A percentile compares a stretch with the other conserved stretches of the same genome.
These are phyloP conservation scores for Sarcophilus harrisii DNA, from an alignment of 2,797 vertebrate species.

Conservation along the genomic window DNA sequence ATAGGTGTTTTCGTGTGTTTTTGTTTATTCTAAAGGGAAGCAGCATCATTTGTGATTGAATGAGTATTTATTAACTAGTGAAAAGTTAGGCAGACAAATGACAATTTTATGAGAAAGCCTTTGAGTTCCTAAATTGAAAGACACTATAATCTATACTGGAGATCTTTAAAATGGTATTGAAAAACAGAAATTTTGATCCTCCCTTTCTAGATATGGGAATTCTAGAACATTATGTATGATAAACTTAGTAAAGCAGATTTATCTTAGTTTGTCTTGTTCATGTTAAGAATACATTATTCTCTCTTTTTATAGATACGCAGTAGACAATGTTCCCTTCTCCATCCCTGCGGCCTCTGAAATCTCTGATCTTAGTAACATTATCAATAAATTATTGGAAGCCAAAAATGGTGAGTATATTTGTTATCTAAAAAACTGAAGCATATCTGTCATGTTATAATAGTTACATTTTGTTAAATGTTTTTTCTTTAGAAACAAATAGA, in stretches of 20 bases:
- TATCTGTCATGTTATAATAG: neutral
- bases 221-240: neutral
- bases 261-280: neutral
- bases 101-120: neutral
- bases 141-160: neutral
- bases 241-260: neutral
- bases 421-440: constrained; percentile 10
- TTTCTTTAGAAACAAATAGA: constrained; percentile 12
- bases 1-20: constrained; percentile 9
- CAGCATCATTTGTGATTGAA: neutral
- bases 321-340: constrained; percentile 97
- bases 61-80: neutral
- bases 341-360: constrained; percentile 93
- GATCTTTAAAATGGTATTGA: neutral
- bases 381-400: constrained; percentile 94
- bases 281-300: neutral
- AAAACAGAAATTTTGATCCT: neutral
- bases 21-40: neutral
- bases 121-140: neutral
- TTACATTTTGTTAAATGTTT: constrained; percentile 18
- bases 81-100: neutral
- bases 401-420: constrained; percentile 87
- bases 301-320: constrained; percentile 86
- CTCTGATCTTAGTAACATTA: constrained; percentile 93
- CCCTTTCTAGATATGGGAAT: neutral